Evolutionary conservation across 1,140 invertebrate species (phyloP).

Genomic region (Zaprionus inermis): DNA sequence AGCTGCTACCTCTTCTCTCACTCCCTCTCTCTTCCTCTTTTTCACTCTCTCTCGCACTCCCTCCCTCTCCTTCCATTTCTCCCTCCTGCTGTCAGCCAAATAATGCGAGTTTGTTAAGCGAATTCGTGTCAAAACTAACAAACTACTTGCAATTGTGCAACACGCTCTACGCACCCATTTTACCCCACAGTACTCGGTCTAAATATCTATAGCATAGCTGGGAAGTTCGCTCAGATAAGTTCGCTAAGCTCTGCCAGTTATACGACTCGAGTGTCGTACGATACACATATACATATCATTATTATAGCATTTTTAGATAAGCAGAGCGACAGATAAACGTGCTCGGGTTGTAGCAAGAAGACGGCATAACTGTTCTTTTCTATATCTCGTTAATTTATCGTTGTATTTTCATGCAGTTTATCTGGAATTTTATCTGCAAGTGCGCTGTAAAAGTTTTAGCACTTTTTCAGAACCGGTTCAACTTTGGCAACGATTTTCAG

Average conservation of each 20-base stretch:
- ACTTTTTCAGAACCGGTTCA: too few species aligned
- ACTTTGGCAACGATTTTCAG: too few species aligned
- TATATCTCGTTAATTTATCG: neutral
- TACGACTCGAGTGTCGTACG: too few species aligned
- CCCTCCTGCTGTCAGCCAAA: neutral
- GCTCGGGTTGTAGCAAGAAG: too few species aligned
- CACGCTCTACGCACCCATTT: too few species aligned
- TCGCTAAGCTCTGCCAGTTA: too few species aligned
- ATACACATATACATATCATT: too few species aligned
- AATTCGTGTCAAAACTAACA: conserved; percentile 27
- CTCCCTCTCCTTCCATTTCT: neutral
- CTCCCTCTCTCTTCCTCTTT: neutral
- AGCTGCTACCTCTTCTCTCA: neutral
- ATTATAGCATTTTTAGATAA: too few species aligned
- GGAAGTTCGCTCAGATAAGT: too few species aligned
- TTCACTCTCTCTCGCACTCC: neutral
- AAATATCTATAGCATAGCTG: too few species aligned
- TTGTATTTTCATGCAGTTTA: neutral
- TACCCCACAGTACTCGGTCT: neutral
- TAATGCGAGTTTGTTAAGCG: conserved; percentile 23
- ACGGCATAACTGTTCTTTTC: neutral
- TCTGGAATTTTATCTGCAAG: conserved; percentile 2
- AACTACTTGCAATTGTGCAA: conserved; percentile 23
- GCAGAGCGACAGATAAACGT: neutral
- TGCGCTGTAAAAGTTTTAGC: neutral